A percentile compares a stretch with the other conserved stretches of the same genome.
These are phyloP conservation scores for Wasmannia auropunctata DNA, from an alignment of 1,140 invertebrate genomes.

Conservation along the genomic window DNA sequence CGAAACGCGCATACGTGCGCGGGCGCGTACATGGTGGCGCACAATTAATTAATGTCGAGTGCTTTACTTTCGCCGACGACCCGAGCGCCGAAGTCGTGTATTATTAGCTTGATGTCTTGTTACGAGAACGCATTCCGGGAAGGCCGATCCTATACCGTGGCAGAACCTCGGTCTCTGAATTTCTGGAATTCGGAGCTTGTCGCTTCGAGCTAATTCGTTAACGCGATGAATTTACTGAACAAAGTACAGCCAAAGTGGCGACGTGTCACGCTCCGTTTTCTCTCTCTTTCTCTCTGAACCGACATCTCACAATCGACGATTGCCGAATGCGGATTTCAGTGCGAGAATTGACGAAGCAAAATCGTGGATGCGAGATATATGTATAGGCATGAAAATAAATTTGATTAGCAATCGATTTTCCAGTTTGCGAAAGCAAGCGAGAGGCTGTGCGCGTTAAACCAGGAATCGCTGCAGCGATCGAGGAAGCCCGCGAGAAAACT, in stretches of 20 bases:
- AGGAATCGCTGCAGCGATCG: background rate
- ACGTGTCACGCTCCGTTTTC: slow-evolving; percentile 30
- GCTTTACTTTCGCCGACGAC: slow-evolving; percentile 65
- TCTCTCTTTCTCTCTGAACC: background rate
- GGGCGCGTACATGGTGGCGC: background rate
- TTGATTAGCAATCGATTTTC: background rate
- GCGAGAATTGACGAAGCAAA: background rate
- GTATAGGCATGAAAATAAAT: background rate
- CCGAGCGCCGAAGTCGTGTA: slow-evolving; percentile 62
- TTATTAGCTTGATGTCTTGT: slow-evolving; percentile 80
- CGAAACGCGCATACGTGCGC: slow-evolving; percentile 14
- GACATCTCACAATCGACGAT: background rate
- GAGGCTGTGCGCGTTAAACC: background rate
- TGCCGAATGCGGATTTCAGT: background rate
- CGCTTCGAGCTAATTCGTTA: slow-evolving; percentile 72
- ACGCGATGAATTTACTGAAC: slow-evolving; percentile 72
- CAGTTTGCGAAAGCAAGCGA: background rate
- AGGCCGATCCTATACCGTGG: slow-evolving; percentile 44
- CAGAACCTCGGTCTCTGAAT: slow-evolving; percentile 67
- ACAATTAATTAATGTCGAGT: slow-evolving; percentile 64
- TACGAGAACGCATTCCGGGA: slow-evolving; percentile 75
- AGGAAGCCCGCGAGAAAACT: slow-evolving; percentile 20
- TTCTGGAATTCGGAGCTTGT: slow-evolving; percentile 78
- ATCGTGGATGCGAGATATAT: background rate
- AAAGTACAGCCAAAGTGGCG: no score